Evolutionary conservation across 2,888 invertebrate genomes (phyloP), one percentile per base, ranked within the genome.

Genomic region (Eremobia ochroleuca): DNA sequence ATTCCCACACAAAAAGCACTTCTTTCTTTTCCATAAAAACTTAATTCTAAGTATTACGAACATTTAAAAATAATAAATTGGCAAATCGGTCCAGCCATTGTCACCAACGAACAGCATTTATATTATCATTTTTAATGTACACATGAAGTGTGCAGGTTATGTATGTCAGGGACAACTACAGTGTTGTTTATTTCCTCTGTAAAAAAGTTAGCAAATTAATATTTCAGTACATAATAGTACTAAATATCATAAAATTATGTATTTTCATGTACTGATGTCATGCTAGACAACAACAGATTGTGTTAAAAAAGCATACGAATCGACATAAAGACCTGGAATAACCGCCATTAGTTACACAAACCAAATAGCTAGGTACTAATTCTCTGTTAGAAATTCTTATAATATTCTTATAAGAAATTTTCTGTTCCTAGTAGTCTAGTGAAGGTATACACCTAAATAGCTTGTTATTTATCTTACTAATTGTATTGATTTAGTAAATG

Each of bases 401-500:
- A 21, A 49, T 40, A 49, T 59, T 72, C 34, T 40, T 65, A 49
- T 49, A 21, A 49, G 13, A 74, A 84, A 84, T 52, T 70, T 71
- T 21, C 4, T n/a, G 34, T 69, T 69, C 15, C 25, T 70, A 62
- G 37, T 66, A 46, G 52, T 58, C 43, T 66, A 66, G 61, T 55
- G 55, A 64, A 73, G 59, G 28, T 58, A 65, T 49, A 49, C 21
- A 77, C 62, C 46, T 37, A 87, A 86, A 81, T 83, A 73, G 73
- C 76, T 83, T 73, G 81, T 76, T 85, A 79, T 87, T 87, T 85
- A 82, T 76, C 80, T 87, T 87, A 66, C 58, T 82, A 86, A 87
- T 84, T 79, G 82, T 76, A 84, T 87, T 86, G 84, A 73, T 82
- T 69, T 80, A 76, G 77, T 82, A 62, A 75, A 77, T 82, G 84